Evolutionary conservation across 2,888 invertebrate genomes (phyloP), one percentile per base, ranked within the genome.

Genomic region (Oeneis ivallda): DNA sequence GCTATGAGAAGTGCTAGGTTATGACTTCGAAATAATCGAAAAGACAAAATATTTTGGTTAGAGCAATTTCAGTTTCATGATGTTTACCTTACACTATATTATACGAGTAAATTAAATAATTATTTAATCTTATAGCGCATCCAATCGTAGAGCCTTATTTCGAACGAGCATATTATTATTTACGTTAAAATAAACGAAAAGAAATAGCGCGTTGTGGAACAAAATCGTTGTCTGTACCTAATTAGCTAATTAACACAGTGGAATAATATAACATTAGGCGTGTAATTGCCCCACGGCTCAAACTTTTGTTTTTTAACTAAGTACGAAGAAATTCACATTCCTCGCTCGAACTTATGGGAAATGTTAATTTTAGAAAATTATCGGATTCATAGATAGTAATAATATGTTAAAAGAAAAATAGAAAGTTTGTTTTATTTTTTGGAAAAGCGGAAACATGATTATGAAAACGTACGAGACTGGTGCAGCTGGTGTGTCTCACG

Each of bases 171-270:
- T 84, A 85, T 84, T 83, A 80, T 82, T 85, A 84, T 89, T 87
- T 85, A 84, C 82, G 84, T 84, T 83, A 84, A 17, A 83, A 80
- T 81, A 80, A 78, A 82, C 81, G 74, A 79, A 81, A 83, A 84
- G 82, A 11, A 41, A 45, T 8, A 78, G 82, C 82, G 79, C 83
- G 83, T 85, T 81, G 86, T 81, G 87, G 84, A 87, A 84, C 86
- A 85, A 82, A 86, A 85, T 82, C 84, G 79, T 76, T 83, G 85
- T 80, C 85, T 85, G 86, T 87, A 88, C 89, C 89, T 89, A 89
- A 26, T 26, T 26, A 26, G 4, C 26, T 26, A 26, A 26, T 26
- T 26, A 26, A 26, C 2, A 26, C 1, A 26, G 4, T 26, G 4
- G 1, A 26, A 1, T 26, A 26, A 2, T n/a, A n/a, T n/a, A n/a